A percentile compares a stretch with the other conserved stretches of the same genome.
phyloP scores from a whole-genome alignment of 2,113 vertebrate genomes.

The Rhinopithecus roxellana region DNA sequence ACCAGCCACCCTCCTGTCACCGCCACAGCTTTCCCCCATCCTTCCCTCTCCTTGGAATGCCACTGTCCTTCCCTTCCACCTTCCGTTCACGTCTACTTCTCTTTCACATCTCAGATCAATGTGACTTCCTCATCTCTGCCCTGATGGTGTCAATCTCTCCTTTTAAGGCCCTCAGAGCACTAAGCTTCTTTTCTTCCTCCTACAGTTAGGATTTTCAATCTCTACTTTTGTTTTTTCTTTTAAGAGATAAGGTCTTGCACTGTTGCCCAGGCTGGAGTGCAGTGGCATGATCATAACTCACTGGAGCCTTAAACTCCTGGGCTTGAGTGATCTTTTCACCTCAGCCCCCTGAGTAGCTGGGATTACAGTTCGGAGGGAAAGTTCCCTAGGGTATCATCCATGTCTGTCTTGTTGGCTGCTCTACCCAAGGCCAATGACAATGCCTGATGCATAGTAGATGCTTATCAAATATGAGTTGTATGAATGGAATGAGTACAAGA shows the following conservation, averaged over 20 bases:
- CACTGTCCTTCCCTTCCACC: not conserved
- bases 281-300: too few species aligned
- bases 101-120: not conserved
- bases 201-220: not conserved
- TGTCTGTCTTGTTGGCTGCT: not conserved
- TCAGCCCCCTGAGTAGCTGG: too few species aligned
- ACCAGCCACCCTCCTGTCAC: fast-evolving
- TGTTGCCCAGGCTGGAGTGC: too few species aligned
- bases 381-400: not conserved
- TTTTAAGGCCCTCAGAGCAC: not conserved
- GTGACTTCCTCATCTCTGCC: not conserved
- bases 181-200: not conserved
- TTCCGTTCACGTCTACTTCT: not conserved
- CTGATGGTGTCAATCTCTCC: not conserved
- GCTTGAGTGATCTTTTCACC: too few species aligned
- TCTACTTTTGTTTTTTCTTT: too few species aligned
- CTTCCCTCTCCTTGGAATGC: not conserved
- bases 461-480: not conserved
- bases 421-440: not conserved
- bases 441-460: not conserved
- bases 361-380: not conserved
- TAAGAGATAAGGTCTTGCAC: too few species aligned
- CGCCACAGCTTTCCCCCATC: fast-evolving
- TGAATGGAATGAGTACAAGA: not conserved
- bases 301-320: too few species aligned